Base-by-base conservation (phyloP, 1,140 invertebrate species). In the Akabosia matsudoensis region DNA sequence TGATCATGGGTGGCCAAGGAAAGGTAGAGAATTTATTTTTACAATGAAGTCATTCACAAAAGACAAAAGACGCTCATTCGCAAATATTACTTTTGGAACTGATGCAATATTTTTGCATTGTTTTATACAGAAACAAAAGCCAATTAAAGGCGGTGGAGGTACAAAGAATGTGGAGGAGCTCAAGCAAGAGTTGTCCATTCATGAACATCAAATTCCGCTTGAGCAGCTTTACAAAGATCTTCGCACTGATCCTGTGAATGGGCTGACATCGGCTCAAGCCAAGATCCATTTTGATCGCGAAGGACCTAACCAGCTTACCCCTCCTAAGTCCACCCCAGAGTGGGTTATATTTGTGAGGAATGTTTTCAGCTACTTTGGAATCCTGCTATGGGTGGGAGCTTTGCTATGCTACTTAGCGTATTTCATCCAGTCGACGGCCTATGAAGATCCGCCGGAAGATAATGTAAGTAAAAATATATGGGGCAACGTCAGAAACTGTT, bases 291-390 rank as follows among this genome's bases (percentile, higher is more conserved):
- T 90, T 0, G 83, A 85, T 4, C 81, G 84, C 31, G 85, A 92
- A 80, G 92, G 92, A 18, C 91, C 90, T 0, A 98, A 98, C 86
- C 91, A 93, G 80, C 88, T 97, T 80, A 95, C 94, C 80, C 96
- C 96, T 82, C 96, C 96, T 77, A 96, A 94, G 88, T 93, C 93
- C 83, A 98, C 96, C 24, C 96, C 96, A 78, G 95, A 98, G 90
- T 98, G 96, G 96, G 91, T 98, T 67, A 98, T 97, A 86, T 98
- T 98, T 89, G 95, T 93, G 88, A 97, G 97, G 88, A 96, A 97
- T 87, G 88, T 98, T 76, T 98, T 98, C 87, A 96, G 96, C 82
- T 96, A 96, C 83, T 98, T 98, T 85, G 93, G 96, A 80, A 88
- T 97, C 84, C 87, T 98, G 82, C 87, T 98, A 80, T 98, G 97